These are phyloP conservation scores for Theonella swinhoei DNA, from an alignment of 37 sponge, comb jelly and placozoan species.

Conservation along the genomic window DNA sequence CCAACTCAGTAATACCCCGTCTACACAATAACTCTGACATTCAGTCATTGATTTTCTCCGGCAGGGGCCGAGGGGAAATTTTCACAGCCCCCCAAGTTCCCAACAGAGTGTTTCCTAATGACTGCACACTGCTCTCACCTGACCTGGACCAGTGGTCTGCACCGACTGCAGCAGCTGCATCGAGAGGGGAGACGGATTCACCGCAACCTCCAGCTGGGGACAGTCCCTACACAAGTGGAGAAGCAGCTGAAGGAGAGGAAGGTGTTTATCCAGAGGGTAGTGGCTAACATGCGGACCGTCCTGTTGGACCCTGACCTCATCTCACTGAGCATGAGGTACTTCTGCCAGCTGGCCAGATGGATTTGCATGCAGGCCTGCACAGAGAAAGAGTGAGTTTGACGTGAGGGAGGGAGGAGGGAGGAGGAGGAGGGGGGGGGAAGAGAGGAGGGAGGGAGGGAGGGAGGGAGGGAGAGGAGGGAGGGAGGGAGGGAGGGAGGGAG, in stretches of 20 bases:
- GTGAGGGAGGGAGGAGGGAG: neutral
- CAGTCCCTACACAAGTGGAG: too few relatives aligned
- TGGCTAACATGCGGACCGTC: conserved; percentile 78
- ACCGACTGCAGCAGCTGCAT: too few relatives aligned
- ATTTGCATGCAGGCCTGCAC: conserved; percentile 45
- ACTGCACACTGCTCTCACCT: conserved; percentile 80
- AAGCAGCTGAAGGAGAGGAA: conserved; percentile 20
- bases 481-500: neutral
- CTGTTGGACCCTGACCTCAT: conserved; percentile 64
- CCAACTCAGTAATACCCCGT: too few relatives aligned
- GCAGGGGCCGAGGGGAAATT: neutral
- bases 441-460: neutral
- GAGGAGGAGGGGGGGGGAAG: conserved; percentile 15
- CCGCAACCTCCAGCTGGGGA: too few relatives aligned
- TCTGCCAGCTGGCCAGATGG: conserved; percentile 51
- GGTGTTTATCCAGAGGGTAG: conserved; percentile 59
- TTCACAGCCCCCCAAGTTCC: conserved; percentile 68
- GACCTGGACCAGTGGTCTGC: conserved; percentile 63
- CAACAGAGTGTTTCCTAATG: conserved; percentile 94
- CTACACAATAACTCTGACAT: too few relatives aligned
- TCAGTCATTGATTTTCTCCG: too few relatives aligned
- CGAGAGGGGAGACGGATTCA: too few relatives aligned
- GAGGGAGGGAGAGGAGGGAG: neutral
- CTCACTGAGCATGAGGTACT: conserved; percentile 53
- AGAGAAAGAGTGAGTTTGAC: neutral